Base-by-base conservation (phyloP, 2,797 vertebrate species). In the Pipistrellus kuhlii region DNA sequence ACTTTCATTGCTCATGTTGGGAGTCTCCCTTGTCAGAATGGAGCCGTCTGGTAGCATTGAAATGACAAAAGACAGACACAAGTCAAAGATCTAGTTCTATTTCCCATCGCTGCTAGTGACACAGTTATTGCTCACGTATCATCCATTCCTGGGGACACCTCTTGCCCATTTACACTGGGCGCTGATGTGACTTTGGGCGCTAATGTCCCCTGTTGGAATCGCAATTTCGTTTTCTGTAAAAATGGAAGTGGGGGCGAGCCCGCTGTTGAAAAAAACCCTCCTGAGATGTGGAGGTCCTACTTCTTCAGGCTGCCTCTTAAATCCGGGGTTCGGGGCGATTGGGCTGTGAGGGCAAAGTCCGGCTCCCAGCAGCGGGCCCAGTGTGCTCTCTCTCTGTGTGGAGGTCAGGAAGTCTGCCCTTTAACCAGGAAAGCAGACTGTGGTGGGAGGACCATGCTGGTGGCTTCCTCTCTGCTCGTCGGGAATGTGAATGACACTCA, bases 1-100 rank as follows among this genome's bases (percentile, higher is more conserved):
- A 18, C 9, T 21, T 1, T 3, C 48, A 27, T 30, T 5, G 32
- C 8, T 35, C 14, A 12, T 0, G 1, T 10, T 27, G 32, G 7
- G 4, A 35, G 38, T 9, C 44, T 11, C 20, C 27, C 41, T 0
- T 15, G 1, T 35, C 35, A 6, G 55, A 51, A 75, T 32, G 41
- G 41, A 20, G 32, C 6, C 21, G 18, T 12, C 8, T 51, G 57
- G 32, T 25, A 15, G 27, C 10, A 3, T 3, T 5, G 17, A 55
- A 81, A 93, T n/a, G 87, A 48, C 7, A 71, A 21, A 17, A 10
- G 62, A 9, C 6, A 17, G 48, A 2, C 0, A 9, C 18, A 69
- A 75, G 35, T 12, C 77, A n/a, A 71, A 90, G 6, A 32, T 44
- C 5, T 23, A 69, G 15, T 57, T 85, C 51, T 18, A 41, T 57